Percentiles rank a stretch among this genome's conserved stretches.
Conservation (phyloP, 2,888 invertebrate genomes). For the Drosophila fulvimacula region DNA sequence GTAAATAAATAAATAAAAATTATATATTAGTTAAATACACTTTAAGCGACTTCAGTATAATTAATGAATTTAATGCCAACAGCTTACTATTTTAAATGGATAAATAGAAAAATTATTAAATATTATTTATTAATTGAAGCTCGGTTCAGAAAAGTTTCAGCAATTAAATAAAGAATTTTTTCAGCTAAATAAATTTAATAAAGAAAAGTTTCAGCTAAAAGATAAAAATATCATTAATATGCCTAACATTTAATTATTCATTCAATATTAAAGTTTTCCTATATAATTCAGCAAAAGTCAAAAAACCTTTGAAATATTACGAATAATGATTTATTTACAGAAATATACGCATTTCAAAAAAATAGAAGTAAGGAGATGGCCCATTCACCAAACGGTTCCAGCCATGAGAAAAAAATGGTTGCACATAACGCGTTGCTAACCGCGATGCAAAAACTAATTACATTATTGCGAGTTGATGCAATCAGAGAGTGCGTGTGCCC, state of each 20-base stretch:
- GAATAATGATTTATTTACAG: constrained; percentile 14
- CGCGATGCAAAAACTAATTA: constrained; percentile 77
- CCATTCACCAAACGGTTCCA: not conserved
- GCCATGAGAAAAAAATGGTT: constrained; percentile 12
- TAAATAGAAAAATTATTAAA: no score
- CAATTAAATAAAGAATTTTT: no score
- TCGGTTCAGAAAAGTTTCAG: no score
- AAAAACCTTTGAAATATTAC: constrained; percentile 3
- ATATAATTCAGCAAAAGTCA: not conserved
- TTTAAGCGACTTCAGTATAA: no score
- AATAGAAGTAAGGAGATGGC: constrained; percentile 9
- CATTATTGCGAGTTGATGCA: constrained; percentile 81
- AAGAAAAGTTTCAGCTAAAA: no score
- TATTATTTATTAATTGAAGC: no score
- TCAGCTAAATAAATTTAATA: no score
- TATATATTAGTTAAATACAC: no score
- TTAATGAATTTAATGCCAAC: no score
- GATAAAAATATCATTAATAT: not conserved
- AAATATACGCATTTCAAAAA: constrained; percentile 1
- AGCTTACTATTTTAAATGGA: no score
- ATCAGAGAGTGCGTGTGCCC: constrained; percentile 72
- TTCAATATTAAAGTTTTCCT: not conserved
- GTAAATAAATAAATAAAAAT: no score
- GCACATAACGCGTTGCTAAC: constrained; percentile 31
- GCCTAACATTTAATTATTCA: not conserved